Evolutionary conservation across 2,113 vertebrate genomes (phyloP).

Genomic region (Mixornis gularis): DNA sequence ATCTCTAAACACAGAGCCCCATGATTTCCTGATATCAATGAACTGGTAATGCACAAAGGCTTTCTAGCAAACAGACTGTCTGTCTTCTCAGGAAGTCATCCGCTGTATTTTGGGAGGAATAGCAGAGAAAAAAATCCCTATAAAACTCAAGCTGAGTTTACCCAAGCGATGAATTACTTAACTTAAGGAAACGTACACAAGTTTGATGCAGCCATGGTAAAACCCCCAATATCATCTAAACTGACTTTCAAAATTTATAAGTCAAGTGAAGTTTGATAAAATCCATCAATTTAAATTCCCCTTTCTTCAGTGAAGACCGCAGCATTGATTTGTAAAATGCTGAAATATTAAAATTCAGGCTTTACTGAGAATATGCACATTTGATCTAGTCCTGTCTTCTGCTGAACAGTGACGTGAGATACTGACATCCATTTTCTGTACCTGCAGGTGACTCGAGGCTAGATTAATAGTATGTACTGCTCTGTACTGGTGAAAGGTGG

Average conservation of each 20-base stretch:
- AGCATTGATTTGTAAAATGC: conserved; percentile 43
- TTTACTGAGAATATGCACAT: neutral
- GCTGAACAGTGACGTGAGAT: neutral
- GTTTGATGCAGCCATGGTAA: conserved; percentile 61
- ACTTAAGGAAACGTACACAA: conserved; percentile 51
- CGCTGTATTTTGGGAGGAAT: conserved; percentile 55
- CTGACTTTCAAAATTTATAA: conserved; percentile 35
- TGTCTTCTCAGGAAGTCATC: conserved; percentile 68
- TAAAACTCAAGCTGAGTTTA: conserved; percentile 63
- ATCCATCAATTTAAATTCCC: conserved; percentile 32
- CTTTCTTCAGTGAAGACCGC: conserved; percentile 45
- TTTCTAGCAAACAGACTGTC: conserved; percentile 66
- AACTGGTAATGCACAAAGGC: conserved; percentile 69
- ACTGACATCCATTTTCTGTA: neutral
- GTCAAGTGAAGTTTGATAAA: conserved; percentile 47
- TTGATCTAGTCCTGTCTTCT: neutral
- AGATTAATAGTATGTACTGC: neutral
- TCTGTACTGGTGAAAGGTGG: neutral
- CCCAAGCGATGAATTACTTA: conserved; percentile 47
- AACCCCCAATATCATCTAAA: conserved; percentile 60
- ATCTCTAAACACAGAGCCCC: conserved; percentile 71
- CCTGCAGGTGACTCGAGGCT: neutral
- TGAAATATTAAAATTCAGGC: neutral
- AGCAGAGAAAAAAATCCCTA: conserved; percentile 59
- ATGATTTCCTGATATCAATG: conserved; percentile 70